Evolutionary conservation across 2,888 invertebrate genomes (phyloP).

Genomic region (Criorhina ranunculi): DNA sequence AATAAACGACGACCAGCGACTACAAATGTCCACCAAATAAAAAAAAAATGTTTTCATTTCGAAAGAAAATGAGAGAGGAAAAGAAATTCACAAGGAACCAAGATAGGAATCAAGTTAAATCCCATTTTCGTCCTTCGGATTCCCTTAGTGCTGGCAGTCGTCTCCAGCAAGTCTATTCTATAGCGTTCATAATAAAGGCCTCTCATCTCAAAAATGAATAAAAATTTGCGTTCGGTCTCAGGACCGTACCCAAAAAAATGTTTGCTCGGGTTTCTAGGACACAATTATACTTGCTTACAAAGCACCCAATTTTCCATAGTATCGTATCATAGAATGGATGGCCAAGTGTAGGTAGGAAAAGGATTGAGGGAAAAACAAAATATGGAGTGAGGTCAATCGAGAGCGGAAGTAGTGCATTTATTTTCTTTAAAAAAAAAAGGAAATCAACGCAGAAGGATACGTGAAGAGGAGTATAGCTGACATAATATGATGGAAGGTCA

Average conservation of each 20-base stretch:
- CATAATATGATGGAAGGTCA: no score
- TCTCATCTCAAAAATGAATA: conserved; percentile 55
- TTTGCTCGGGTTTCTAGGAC: conserved; percentile 61
- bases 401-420: background rate
- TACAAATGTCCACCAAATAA: conserved; percentile 53
- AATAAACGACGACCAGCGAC: conserved; percentile 66
- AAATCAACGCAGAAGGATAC: no score
- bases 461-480: no score
- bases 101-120: conserved; percentile 73
- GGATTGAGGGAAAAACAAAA: background rate
- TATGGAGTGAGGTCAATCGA: conserved; percentile 24
- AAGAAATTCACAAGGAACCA: conserved; percentile 36
- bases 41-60: conserved; percentile 21
- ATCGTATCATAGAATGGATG: conserved; percentile 50
- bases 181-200: conserved; percentile 41
- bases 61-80: conserved; percentile 3
- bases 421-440: no score
- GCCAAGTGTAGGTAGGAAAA: conserved; percentile 6
- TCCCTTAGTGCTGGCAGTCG: conserved; percentile 6
- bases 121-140: conserved; percentile 45
- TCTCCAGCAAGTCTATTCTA: conserved; percentile 33
- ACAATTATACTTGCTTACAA: conserved; percentile 74
- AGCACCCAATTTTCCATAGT: conserved; percentile 71
- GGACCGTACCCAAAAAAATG: conserved; percentile 52
- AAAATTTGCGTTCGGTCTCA: conserved; percentile 57